These are phyloP conservation scores for Eidolon dupreanum DNA, from an alignment of 2,797 vertebrate species.

Conservation along the genomic window DNA sequence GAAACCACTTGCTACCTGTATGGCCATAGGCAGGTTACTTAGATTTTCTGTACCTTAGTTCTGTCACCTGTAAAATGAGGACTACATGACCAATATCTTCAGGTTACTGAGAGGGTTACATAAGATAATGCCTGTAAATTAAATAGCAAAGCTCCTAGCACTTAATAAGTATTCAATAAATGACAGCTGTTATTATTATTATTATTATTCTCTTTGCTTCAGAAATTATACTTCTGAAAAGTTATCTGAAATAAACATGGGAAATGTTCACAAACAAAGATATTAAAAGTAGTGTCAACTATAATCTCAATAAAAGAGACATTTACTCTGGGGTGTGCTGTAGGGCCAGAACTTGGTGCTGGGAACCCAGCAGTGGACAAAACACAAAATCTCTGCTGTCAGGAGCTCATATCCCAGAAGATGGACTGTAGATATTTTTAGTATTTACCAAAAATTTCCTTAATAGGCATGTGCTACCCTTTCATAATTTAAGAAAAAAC, in stretches of 20 bases:
- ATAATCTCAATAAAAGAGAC: slow-evolving; percentile 44
- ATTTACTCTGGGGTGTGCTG: not conserved
- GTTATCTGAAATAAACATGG: slow-evolving; percentile 14
- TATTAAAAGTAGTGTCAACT: slow-evolving; percentile 22
- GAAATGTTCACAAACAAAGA: slow-evolving; percentile 20
- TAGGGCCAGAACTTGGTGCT: not conserved
- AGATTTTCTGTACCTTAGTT: slow-evolving; percentile 36
- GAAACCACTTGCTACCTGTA: not conserved
- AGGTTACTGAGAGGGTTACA: not conserved
- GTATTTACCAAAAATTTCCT: slow-evolving; percentile 10
- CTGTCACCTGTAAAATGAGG: slow-evolving; percentile 25
- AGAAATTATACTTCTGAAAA: slow-evolving; percentile 55
- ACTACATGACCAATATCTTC: not conserved
- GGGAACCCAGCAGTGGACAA: not conserved
- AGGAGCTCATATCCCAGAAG: not conserved
- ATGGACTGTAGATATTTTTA: not conserved
- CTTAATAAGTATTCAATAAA: slow-evolving; percentile 45
- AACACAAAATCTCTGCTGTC: slow-evolving; percentile 27
- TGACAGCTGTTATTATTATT: not conserved
- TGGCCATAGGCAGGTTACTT: slow-evolving; percentile 4
- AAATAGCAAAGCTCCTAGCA: slow-evolving; percentile 25
- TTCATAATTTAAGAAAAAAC: slow-evolving; percentile 2
- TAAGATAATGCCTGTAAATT: slow-evolving; percentile 20
- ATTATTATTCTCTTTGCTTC: not conserved
- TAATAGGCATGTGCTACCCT: not conserved